phyloP scores from a whole-genome alignment of 2,888 invertebrate genomes.

The Liopterus haemorrhoidalis region DNA sequence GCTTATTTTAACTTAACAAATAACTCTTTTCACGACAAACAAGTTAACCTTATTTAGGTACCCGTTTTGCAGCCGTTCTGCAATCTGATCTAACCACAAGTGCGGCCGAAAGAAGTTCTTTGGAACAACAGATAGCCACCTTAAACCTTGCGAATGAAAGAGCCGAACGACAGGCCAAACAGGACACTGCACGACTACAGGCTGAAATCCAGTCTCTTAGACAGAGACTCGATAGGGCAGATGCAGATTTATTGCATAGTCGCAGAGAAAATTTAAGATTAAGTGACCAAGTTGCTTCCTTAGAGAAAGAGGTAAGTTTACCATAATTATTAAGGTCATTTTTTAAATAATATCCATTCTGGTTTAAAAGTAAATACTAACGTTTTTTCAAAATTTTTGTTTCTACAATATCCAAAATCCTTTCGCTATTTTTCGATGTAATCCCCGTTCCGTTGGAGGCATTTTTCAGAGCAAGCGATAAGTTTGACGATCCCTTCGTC shows the following conservation, averaged over 20 bases:
- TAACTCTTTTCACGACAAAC: neutral
- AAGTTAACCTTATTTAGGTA: conserved; percentile 7
- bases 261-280: conserved; percentile 73
- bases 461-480: too few species aligned
- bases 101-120: conserved; percentile 69
- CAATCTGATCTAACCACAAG: conserved; percentile 72
- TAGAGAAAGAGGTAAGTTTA: conserved; percentile 69
- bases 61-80: conserved; percentile 53
- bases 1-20: too few species aligned
- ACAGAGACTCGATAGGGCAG: conserved; percentile 71
- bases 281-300: conserved; percentile 68
- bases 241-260: conserved; percentile 73
- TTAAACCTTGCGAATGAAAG: conserved; percentile 61
- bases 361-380: too few species aligned
- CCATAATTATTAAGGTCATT: neutral
- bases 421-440: too few species aligned
- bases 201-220: conserved; percentile 70
- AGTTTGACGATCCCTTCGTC: too few species aligned
- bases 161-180: conserved; percentile 67
- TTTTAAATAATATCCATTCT: too few species aligned
- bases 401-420: too few species aligned
- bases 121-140: conserved; percentile 73
- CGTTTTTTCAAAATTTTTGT: too few species aligned
- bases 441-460: too few species aligned
- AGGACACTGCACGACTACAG: conserved; percentile 67